Percentiles rank a stretch among this genome's conserved stretches.
These are phyloP conservation scores for Montipora efflorescens DNA, from an alignment of 64 coral and sea anemone genomes.

Conservation along the genomic window DNA sequence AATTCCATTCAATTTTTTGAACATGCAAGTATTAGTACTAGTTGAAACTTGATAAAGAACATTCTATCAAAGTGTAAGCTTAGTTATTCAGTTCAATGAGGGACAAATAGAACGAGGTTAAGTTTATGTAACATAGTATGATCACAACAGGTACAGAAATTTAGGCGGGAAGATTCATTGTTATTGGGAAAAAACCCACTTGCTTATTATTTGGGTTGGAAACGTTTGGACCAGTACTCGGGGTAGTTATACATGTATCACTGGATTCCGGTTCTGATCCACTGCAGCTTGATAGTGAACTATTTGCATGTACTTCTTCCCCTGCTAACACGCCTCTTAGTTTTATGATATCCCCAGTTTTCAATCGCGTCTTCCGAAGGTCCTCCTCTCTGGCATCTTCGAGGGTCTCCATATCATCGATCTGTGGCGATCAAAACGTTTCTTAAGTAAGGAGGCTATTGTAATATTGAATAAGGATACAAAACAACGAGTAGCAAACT, in stretches of 20 bases:
- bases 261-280: too few relatives aligned
- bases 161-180: neutral
- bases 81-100: neutral
- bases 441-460: conserved; percentile 22
- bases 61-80: neutral
- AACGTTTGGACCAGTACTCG: neutral
- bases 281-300: neutral
- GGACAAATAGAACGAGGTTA: too few relatives aligned
- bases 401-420: conserved; percentile 26
- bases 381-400: conserved; percentile 13
- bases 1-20: neutral
- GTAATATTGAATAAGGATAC: neutral
- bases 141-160: neutral
- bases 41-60: too few relatives aligned
- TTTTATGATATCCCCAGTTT: conserved; percentile 48
- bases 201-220: neutral
- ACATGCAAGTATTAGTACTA: neutral
- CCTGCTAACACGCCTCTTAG: neutral
- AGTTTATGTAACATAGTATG: neutral
- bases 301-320: neutral
- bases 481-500: too few relatives aligned
- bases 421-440: conserved; percentile 33
- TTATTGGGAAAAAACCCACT: neutral
- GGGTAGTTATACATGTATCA: too few relatives aligned
- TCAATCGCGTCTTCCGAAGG: neutral